Evolutionary conservation across 2,888 invertebrate genomes (phyloP).

Genomic region (Perizoma affinitatum): DNA sequence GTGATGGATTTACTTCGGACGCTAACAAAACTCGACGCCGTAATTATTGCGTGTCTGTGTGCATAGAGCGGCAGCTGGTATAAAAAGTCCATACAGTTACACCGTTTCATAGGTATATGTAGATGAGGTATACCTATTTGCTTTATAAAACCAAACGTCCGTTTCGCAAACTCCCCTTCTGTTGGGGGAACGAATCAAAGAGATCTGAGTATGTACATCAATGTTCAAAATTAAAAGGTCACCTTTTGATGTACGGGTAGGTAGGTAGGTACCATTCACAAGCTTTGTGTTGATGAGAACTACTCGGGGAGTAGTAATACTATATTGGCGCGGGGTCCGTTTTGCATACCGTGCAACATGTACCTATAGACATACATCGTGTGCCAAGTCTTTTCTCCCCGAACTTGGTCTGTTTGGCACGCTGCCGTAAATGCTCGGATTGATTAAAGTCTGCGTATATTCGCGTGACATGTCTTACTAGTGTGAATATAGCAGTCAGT

Average conservation of each 20-base stretch:
- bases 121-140: slow-evolving; percentile 12
- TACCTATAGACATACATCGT: slow-evolving; percentile 1
- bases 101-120: neutral
- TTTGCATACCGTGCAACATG: slow-evolving; percentile 2
- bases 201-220: slow-evolving; percentile 40
- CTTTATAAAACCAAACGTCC: slow-evolving; percentile 29
- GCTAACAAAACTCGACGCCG: no score
- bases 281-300: slow-evolving; percentile 2
- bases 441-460: neutral
- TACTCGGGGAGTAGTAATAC: neutral
- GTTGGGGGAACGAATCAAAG: slow-evolving; percentile 39
- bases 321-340: neutral
- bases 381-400: slow-evolving; percentile 14
- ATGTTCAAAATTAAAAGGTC: slow-evolving; percentile 30
- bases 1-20: no score
- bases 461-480: neutral
- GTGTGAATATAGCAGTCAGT: neutral
- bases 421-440: slow-evolving; percentile 1
- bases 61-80: no score
- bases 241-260: slow-evolving; percentile 14
- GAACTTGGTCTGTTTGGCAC: slow-evolving; percentile 15
- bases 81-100: no score
- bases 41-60: no score
- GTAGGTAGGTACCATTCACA: slow-evolving; percentile 3
- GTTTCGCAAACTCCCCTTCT: slow-evolving; percentile 29